Evolutionary conservation across 2,888 invertebrate species (phyloP).

Genomic region (Capitulum mitella): DNA sequence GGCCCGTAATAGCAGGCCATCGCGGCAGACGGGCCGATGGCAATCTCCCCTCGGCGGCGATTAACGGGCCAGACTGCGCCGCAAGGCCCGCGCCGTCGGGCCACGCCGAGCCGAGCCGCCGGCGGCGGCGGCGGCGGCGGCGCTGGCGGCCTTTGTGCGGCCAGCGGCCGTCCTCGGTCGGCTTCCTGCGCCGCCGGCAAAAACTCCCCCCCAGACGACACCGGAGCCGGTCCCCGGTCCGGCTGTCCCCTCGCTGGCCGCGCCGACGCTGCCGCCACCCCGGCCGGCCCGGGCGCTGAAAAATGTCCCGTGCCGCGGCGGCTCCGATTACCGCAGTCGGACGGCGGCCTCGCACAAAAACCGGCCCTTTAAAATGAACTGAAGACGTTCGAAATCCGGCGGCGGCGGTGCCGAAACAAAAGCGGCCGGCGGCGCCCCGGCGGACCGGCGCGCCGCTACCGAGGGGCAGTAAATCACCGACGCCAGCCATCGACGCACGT

Average conservation of each 20-base stretch:
- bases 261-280: neutral
- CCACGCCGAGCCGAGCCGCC: no score
- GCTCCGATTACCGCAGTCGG: neutral
- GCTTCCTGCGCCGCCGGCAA: slow-evolving; percentile 17
- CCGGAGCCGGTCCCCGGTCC: neutral
- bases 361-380: neutral
- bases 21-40: neutral
- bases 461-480: neutral
- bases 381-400: neutral
- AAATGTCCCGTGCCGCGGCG: slow-evolving; percentile 4
- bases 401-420: neutral
- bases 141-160: neutral
- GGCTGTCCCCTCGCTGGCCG: neutral
- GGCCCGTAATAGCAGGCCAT: slow-evolving; percentile 3
- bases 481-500: neutral
- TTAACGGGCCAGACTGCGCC: neutral
- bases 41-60: neutral
- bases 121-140: no score
- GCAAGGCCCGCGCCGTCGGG: neutral
- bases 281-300: neutral
- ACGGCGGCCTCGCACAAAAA: neutral
- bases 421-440: neutral
- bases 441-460: neutral
- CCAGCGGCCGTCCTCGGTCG: neutral
- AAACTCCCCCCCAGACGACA: slow-evolving; percentile 21